Percentiles rank a stretch among this genome's conserved stretches.
phyloP scores from a whole-genome alignment of 2,888 invertebrate species.

The Liposcelis brunnea region DNA sequence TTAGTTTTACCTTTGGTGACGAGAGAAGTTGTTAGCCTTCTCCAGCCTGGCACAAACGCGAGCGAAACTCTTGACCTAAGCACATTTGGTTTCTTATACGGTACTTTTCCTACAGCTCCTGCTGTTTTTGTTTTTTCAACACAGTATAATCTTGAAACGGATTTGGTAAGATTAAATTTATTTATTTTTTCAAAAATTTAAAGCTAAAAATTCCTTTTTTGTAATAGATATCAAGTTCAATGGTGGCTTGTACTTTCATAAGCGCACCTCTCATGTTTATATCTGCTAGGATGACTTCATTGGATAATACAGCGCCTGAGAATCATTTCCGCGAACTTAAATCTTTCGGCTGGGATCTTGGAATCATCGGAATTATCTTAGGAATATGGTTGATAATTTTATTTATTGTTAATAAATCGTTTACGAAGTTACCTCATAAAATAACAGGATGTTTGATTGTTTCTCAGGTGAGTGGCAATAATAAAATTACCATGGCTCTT shows the following conservation, averaged over 20 bases:
- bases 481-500: too few species aligned
- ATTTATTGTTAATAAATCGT: slow-evolving; percentile 11
- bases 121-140: slow-evolving; percentile 91
- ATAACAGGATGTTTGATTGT: slow-evolving; percentile 2
- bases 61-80: slow-evolving; percentile 67
- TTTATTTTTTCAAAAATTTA: slow-evolving; percentile 9
- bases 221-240: slow-evolving; percentile 69
- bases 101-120: slow-evolving; percentile 89
- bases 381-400: background rate
- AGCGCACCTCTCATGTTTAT: slow-evolving; percentile 92
- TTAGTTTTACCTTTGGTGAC: slow-evolving; percentile 70
- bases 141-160: slow-evolving; percentile 69
- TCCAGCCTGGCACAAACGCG: slow-evolving; percentile 42
- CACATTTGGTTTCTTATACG: slow-evolving; percentile 88
- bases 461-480: background rate
- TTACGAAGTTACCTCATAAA: slow-evolving; percentile 13
- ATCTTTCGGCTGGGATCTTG: slow-evolving; percentile 66
- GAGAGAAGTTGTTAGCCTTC: slow-evolving; percentile 64
- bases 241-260: slow-evolving; percentile 88
- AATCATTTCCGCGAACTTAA: slow-evolving; percentile 63
- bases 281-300: slow-evolving; percentile 80
- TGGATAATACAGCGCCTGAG: slow-evolving; percentile 46
- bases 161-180: slow-evolving; percentile 55
- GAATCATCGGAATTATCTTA: slow-evolving; percentile 48
- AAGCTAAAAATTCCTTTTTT: too few species aligned